These are phyloP conservation scores for Parauchenoglanis punctatus DNA, from an alignment of 2,797 vertebrate genomes.

Conservation along the genomic window DNA sequence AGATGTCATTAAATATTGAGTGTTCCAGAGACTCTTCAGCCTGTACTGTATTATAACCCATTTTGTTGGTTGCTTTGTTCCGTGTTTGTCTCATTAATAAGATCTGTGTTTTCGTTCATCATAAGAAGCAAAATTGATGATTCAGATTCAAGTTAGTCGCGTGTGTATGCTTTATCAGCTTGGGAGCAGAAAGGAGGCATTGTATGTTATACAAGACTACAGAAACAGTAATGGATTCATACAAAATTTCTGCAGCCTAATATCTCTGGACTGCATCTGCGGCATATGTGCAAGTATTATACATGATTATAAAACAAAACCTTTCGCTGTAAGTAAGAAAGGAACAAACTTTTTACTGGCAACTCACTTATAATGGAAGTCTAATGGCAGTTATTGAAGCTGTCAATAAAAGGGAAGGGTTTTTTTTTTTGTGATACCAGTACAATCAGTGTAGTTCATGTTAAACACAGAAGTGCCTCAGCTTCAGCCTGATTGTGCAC, in stretches of 20 bases:
- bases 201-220: not conserved
- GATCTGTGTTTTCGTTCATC: slow-evolving; percentile 13
- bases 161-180: not conserved
- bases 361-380: not conserved
- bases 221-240: not conserved
- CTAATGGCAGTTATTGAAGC: not conserved
- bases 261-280: not conserved
- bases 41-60: slow-evolving; percentile 39
- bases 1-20: slow-evolving; percentile 30
- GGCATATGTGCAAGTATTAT: slow-evolving; percentile 9
- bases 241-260: not conserved
- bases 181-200: not conserved
- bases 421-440: not conserved
- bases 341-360: not conserved
- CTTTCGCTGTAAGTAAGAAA: not conserved
- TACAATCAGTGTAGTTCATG: not conserved
- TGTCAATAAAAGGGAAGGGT: not conserved
- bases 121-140: slow-evolving; percentile 4
- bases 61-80: slow-evolving; percentile 32
- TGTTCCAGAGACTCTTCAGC: slow-evolving; percentile 35
- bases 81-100: slow-evolving; percentile 19
- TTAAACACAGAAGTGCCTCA: slow-evolving; percentile 20
- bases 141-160: not conserved
- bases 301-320: not conserved
- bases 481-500: not conserved